Conservation (phyloP, 2,888 invertebrate genomes). For the Macrophya alboannulata region DNA sequence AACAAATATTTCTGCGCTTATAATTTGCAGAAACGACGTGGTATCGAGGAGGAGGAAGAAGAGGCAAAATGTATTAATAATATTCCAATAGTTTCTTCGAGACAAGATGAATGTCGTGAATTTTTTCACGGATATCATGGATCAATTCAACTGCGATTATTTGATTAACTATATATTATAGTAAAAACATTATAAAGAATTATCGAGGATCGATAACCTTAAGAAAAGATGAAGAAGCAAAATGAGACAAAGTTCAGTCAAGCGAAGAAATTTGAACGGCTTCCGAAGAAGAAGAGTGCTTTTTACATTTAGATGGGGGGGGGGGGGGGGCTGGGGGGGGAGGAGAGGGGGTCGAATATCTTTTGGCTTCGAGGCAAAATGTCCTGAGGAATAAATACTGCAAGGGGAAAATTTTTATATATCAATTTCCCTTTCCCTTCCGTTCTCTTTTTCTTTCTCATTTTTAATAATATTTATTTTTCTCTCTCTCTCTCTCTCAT, state of each 20-base stretch:
- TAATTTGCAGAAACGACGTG: not conserved
- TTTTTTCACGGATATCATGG: not conserved
- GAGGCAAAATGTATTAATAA: not conserved
- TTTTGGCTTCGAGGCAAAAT: slow-evolving; percentile 2
- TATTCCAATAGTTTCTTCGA: not conserved
- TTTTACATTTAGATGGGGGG: slow-evolving; percentile 20
- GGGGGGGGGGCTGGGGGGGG: no score
- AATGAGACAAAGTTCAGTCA: slow-evolving; percentile 44
- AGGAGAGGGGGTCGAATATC: not conserved
- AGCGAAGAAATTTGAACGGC: slow-evolving; percentile 49
- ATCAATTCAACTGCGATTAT: not conserved
- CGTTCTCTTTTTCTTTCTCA: not conserved
- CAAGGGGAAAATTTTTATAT: not conserved
- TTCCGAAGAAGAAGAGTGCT: slow-evolving; percentile 14
- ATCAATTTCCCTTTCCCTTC: not conserved
- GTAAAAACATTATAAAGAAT: slow-evolving; percentile 5
- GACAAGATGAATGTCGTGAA: not conserved
- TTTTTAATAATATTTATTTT: not conserved
- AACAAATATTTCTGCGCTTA: not conserved
- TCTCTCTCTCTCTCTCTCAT: not conserved
- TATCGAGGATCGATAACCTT: slow-evolving; percentile 44
- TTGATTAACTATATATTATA: not conserved
- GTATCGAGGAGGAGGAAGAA: not conserved
- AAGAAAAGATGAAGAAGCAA: slow-evolving; percentile 34
- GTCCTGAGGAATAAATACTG: not conserved